Base-by-base conservation (phyloP, 2,888 invertebrate species). In the Drosophila mimetica region DNA sequence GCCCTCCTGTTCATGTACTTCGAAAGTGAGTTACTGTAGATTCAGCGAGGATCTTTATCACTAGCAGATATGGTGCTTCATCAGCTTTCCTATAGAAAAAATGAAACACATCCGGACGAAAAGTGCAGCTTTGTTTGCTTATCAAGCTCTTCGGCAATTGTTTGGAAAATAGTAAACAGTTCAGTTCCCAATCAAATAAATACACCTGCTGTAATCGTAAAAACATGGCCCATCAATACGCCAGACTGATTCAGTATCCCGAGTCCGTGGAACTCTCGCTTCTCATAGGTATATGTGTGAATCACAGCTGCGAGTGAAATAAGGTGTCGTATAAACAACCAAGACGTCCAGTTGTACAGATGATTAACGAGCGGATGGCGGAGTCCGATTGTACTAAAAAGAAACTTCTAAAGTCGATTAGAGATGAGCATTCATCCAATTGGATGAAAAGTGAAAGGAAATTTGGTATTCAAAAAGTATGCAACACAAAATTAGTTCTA, bases 1-100 rank as follows among this genome's bases (percentile, higher is more conserved):
- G 98, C 97, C 1, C 92, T 94, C 47, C 92, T 97, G 32, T 97
- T 98, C 91, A 93, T 94, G 84, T 93, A 95, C 54, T 92, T 97
- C 44, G 97, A 97, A 93, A 95, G 96, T 95, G 89, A 93, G 39
- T 18, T 11, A 4, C 18, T 91, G 89, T 1, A 39, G 11, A 13
- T 18, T 11, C 14, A 16, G 11, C n/a, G n/a, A n/a, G n/a, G n/a
- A n/a, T 2, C 34, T 34, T 20, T 4, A 4, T 34, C 34, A 34
- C 5, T 3, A 13, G 34, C 3, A 18, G 18, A 37, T 37, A 37
- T 16, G 9, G 8, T 16, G 37, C 4, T 11, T 18, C 18, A 2
- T 37, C n/a, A n/a, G 34, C n/a, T n/a, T 7, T 14, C 6, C 41
- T 18, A 13, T 58, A 57, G 34, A 59, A 44, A 20, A 28, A 34